phyloP scores from a whole-genome alignment of 2,113 vertebrate species.

The Ivindomyrus marchei region DNA sequence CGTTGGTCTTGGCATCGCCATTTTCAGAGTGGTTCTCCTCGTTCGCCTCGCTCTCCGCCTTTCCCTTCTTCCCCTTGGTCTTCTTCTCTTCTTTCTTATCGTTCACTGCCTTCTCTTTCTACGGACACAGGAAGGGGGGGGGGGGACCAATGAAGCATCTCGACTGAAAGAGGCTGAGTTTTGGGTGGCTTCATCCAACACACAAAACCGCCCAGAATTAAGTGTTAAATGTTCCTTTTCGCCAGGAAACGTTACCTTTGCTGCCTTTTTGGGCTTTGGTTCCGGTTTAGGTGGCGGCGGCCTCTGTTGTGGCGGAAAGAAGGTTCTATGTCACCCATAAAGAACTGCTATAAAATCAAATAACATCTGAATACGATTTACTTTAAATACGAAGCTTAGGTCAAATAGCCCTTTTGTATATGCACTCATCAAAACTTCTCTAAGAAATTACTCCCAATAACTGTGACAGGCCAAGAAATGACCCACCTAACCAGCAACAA shows the following conservation, averaged over 20 bases:
- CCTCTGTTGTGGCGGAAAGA: conserved; percentile 54
- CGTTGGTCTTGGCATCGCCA: conserved; percentile 81
- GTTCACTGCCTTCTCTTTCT: conserved; percentile 86
- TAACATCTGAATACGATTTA: background rate
- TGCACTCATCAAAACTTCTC: background rate
- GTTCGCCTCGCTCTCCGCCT: conserved; percentile 73
- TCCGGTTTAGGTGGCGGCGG: conserved; percentile 69
- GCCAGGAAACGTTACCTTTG: conserved; percentile 64
- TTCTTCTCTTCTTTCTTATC: conserved; percentile 82
- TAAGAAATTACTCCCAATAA: background rate
- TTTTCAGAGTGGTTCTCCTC: conserved; percentile 91
- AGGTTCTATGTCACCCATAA: background rate
- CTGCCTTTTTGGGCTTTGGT: conserved; percentile 79
- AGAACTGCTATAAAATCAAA: background rate
- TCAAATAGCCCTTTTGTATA: background rate
- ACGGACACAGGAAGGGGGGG: background rate
- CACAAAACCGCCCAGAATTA: background rate
- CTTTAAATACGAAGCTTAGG: background rate
- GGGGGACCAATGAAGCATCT: background rate
- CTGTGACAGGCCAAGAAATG: background rate
- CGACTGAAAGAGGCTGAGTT: background rate
- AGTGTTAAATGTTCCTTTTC: background rate
- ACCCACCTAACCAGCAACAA: background rate
- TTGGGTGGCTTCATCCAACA: background rate
- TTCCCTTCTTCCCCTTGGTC: conserved; percentile 77